Evolutionary conservation across 2,888 invertebrate genomes (phyloP).

Genomic region (Dromius quadrimaculatus): DNA sequence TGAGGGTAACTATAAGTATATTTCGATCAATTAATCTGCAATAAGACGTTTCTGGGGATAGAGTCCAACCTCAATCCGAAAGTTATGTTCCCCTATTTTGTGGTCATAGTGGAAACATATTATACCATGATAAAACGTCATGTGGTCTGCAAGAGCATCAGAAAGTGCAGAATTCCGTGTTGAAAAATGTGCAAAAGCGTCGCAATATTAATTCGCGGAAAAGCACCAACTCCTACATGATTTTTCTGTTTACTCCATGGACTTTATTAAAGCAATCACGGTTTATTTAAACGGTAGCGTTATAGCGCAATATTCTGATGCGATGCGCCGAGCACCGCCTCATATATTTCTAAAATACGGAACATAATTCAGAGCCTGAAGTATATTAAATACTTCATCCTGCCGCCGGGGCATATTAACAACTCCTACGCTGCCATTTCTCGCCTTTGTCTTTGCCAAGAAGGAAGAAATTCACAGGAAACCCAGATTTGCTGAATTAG

Average conservation of each 20-base stretch:
- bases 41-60: too few relatives aligned
- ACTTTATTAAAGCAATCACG: conserved; percentile 43
- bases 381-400: conserved; percentile 56
- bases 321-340: conserved; percentile 24
- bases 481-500: conserved; percentile 38
- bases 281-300: conserved; percentile 38
- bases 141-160: background rate
- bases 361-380: conserved; percentile 56
- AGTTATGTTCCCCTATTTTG: too few relatives aligned
- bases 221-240: conserved; percentile 11
- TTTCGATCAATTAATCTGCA: too few relatives aligned
- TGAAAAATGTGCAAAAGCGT: background rate
- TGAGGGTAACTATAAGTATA: too few relatives aligned
- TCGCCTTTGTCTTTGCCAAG: background rate
- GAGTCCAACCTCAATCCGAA: too few relatives aligned
- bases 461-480: background rate
- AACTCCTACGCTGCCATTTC: conserved; percentile 41
- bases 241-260: conserved; percentile 36
- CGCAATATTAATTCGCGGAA: conserved; percentile 32
- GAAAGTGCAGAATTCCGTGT: background rate
- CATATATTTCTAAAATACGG: conserved; percentile 55
- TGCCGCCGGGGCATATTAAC: conserved; percentile 49
- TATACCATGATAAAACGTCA: background rate
- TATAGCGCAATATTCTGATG: conserved; percentile 30
- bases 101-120: background rate